A percentile compares a stretch with the other conserved stretches of the same genome.
Conservation (phyloP, 2,797 vertebrate species). For the Rhabdophis nuchalis region DNA sequence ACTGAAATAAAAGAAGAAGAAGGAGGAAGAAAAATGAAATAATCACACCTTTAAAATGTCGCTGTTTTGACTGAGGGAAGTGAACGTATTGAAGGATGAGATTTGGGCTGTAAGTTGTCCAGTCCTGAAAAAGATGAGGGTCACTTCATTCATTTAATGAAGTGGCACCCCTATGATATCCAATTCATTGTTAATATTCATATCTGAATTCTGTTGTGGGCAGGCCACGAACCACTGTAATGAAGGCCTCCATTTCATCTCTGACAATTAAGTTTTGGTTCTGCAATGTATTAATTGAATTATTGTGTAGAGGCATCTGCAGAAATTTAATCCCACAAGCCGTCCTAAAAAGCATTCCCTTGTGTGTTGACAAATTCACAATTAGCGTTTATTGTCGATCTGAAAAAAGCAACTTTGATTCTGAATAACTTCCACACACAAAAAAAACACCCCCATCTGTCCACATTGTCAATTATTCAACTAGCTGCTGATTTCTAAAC, state of each 20-base stretch:
- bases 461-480: not conserved
- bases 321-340: not conserved
- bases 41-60: not conserved
- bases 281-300: not conserved
- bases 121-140: not conserved
- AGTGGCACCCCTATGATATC: not conserved
- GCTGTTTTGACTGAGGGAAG: not conserved
- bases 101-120: not conserved
- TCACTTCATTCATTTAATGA: not conserved
- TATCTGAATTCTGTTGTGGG: not conserved
- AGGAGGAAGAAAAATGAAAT: not conserved
- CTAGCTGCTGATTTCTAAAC: not conserved
- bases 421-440: not conserved
- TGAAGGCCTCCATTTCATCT: not conserved
- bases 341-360: not conserved
- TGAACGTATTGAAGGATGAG: not conserved
- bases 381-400: accelerated
- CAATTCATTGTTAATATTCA: not conserved
- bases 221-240: not conserved
- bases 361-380: not conserved
- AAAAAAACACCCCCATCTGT: not conserved
- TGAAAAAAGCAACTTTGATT: slow-evolving; percentile 4
- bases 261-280: not conserved
- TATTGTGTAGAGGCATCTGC: not conserved
- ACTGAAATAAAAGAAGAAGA: too few species aligned